A percentile compares a stretch with the other conserved stretches of the same genome.
phyloP scores from a whole-genome alignment of 2,888 invertebrate species.

The Melanargia galathea region DNA sequence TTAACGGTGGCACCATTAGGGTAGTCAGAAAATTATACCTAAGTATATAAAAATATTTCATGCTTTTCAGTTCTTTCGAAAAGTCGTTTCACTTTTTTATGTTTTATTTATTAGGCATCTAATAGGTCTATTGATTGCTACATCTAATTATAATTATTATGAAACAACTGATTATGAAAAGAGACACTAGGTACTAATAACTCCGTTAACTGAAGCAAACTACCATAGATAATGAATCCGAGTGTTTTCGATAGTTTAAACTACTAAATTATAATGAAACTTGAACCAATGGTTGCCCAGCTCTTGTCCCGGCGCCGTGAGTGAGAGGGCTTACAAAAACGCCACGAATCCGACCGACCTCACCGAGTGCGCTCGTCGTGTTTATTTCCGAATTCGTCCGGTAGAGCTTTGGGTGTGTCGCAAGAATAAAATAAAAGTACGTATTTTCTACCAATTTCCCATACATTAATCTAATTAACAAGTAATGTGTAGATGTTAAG shows the following conservation, averaged over 20 bases:
- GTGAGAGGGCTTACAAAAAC: slow-evolving; percentile 72
- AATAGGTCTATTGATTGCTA: too few species aligned
- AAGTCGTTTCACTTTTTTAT: too few species aligned
- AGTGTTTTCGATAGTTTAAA: not conserved
- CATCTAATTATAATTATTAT: too few species aligned
- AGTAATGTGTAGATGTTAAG: not conserved
- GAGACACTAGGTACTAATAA: too few species aligned
- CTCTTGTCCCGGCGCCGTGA: slow-evolving; percentile 49
- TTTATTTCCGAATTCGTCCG: slow-evolving; percentile 70
- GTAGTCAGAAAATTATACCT: too few species aligned
- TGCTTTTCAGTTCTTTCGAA: too few species aligned
- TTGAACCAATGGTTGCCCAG: slow-evolving; percentile 54
- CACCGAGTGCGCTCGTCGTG: slow-evolving; percentile 57
- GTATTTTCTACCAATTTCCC: slow-evolving; percentile 47
- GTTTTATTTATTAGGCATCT: too few species aligned
- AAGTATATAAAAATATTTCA: too few species aligned
- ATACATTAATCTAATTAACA: not conserved
- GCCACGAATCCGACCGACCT: slow-evolving; percentile 61
- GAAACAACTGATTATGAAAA: too few species aligned
- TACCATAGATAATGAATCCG: too few species aligned
- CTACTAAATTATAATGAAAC: not conserved
- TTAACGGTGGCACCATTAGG: too few species aligned
- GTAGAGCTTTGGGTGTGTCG: slow-evolving; percentile 65
- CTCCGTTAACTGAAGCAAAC: too few species aligned
- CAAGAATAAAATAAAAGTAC: slow-evolving; percentile 60